Conservation (phyloP, 2,888 invertebrate species). For the Lomographa bimaculata region DNA sequence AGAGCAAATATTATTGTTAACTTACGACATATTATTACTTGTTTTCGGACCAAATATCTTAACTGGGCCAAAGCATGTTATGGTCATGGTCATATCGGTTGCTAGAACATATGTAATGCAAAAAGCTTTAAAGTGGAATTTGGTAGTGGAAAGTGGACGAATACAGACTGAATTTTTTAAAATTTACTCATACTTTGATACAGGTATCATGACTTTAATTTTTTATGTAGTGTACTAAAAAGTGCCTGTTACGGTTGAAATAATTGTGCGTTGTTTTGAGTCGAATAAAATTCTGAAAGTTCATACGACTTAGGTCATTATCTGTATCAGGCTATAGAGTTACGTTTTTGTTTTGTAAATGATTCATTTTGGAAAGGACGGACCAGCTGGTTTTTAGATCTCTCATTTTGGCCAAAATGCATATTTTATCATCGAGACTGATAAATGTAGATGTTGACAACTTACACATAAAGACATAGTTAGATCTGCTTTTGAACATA, state of each 20-base stretch:
- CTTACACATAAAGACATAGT: conserved; percentile 69
- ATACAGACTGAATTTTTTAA: conserved; percentile 77
- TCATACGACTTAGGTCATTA: conserved; percentile 44
- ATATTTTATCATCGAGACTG: conserved; percentile 80
- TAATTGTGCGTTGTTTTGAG: conserved; percentile 27
- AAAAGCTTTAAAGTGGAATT: conserved; percentile 77
- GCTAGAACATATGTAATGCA: conserved; percentile 62
- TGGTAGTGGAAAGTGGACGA: conserved; percentile 64
- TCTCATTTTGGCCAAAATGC: conserved; percentile 81
- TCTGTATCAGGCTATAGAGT: conserved; percentile 69
- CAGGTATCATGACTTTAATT: conserved; percentile 71
- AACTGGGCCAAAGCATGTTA: conserved; percentile 53
- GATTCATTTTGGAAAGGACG: conserved; percentile 23
- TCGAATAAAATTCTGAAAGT: conserved; percentile 31
- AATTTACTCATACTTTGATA: conserved; percentile 74
- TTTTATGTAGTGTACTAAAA: conserved; percentile 51
- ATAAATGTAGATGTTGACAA: conserved; percentile 75
- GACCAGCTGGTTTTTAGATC: conserved; percentile 64
- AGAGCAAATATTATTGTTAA: conserved; percentile 35
- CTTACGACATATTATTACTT: conserved; percentile 22
- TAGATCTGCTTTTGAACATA: conserved; percentile 75
- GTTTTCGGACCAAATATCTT: conserved; percentile 65
- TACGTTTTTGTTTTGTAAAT: conserved; percentile 24
- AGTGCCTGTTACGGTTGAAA: conserved; percentile 48
- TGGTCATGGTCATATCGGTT: conserved; percentile 53